Conservation (phyloP, 2,113 vertebrate genomes). For the Holacanthus passer region DNA sequence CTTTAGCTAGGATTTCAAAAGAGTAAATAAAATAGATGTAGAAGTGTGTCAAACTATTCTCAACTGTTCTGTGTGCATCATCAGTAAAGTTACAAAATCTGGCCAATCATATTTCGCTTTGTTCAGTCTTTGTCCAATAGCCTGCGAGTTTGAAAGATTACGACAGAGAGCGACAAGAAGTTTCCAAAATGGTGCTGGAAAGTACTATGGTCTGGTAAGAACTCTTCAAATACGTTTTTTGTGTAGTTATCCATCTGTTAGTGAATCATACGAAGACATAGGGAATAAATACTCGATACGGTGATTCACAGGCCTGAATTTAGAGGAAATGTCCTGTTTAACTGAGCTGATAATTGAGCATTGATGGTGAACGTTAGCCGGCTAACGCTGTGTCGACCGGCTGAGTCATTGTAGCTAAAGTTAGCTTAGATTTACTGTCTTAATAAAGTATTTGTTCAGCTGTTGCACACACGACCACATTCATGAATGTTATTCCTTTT, state of each 20-base stretch:
- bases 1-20: too few relatives aligned
- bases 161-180: constrained; percentile 74
- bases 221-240: constrained; percentile 13
- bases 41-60: not conserved
- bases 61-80: not conserved
- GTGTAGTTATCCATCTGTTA: not conserved
- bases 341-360: not conserved
- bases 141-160: constrained; percentile 24
- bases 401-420: constrained; percentile 79
- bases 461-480: not conserved
- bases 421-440: constrained; percentile 4
- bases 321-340: not conserved
- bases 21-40: too few relatives aligned
- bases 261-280: not conserved
- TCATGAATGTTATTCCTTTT: fast-evolving
- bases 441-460: not conserved
- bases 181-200: constrained; percentile 94
- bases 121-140: constrained; percentile 72
- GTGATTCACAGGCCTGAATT: not conserved
- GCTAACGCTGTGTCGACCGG: constrained; percentile 55
- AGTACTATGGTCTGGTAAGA: constrained; percentile 98
- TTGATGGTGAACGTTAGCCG: constrained; percentile 23
- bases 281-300: fast-evolving
- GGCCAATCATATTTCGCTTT: constrained; percentile 68
- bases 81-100: not conserved